A percentile compares a stretch with the other conserved stretches of the same genome.
Evolutionary conservation across 2,888 invertebrate genomes (phyloP).

Genomic region (Chesias legatella): DNA sequence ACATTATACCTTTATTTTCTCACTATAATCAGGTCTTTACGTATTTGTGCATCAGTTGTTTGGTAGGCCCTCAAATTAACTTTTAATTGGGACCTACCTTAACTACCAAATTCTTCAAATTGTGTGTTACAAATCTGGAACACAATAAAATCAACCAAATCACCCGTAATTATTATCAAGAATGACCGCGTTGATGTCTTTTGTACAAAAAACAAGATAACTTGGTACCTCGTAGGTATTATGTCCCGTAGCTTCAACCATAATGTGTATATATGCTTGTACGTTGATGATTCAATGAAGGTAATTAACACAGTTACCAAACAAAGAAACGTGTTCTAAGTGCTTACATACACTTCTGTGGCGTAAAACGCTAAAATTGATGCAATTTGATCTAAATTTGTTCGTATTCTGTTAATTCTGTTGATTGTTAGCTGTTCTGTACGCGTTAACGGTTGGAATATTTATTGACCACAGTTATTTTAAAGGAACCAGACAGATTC

Average conservation of each 20-base stretch:
- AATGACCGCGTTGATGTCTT: constrained; percentile 21
- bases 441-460: too few species aligned
- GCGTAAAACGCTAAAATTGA: constrained; percentile 24
- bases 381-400: constrained; percentile 24
- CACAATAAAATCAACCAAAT: background rate
- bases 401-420: constrained; percentile 18
- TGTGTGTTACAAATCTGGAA: too few species aligned
- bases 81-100: too few species aligned
- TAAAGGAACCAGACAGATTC: too few species aligned
- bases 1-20: too few species aligned
- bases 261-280: too few species aligned
- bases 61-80: too few species aligned
- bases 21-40: too few species aligned
- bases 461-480: too few species aligned
- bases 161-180: constrained; percentile 16
- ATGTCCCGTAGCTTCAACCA: constrained; percentile 3
- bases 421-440: too few species aligned
- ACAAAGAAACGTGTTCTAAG: constrained; percentile 35
- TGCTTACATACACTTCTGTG: constrained; percentile 31
- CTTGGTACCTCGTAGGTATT: background rate
- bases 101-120: too few species aligned
- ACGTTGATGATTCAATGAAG: constrained; percentile 40
- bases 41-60: too few species aligned
- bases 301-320: constrained; percentile 45
- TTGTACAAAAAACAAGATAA: background rate